A percentile compares a stretch with the other conserved stretches of the same genome.
Evolutionary conservation across 2,888 invertebrate genomes (phyloP).

Genomic region (Trachelus stipa): DNA sequence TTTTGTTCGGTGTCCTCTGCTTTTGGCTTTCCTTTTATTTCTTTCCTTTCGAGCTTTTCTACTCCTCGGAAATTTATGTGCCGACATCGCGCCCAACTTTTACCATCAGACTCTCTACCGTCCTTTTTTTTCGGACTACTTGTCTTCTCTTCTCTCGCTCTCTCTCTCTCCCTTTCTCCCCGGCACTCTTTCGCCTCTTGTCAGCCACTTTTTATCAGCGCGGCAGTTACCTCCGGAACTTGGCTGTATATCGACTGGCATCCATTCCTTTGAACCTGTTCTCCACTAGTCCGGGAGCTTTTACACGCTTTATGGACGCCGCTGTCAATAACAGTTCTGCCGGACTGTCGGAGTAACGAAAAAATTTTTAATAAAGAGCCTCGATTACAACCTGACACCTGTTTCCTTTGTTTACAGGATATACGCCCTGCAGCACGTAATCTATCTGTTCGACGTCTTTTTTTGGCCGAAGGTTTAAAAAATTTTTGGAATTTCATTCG

Average conservation of each 20-base stretch:
- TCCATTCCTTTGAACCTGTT: too few species aligned
- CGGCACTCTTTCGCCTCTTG: constrained; percentile 1
- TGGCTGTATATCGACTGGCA: background rate
- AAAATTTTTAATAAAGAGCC: too few species aligned
- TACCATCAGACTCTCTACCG: constrained; percentile 6
- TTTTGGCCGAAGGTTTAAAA: too few species aligned
- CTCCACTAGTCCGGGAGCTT: too few species aligned
- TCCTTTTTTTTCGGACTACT: background rate
- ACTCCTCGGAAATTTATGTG: constrained; percentile 18
- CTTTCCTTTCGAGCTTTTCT: constrained; percentile 14
- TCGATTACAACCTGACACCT: too few species aligned
- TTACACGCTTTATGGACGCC: too few species aligned
- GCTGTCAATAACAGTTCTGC: too few species aligned
- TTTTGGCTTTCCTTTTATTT: constrained; percentile 10
- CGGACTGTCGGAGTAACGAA: too few species aligned
- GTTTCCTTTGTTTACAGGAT: too few species aligned
- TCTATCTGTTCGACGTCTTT: too few species aligned
- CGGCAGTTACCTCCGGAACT: background rate
- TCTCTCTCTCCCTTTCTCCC: background rate
- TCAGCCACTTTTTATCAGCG: background rate
- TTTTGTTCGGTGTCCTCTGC: constrained; percentile 3
- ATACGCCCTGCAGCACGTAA: too few species aligned
- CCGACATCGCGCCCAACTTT: constrained; percentile 16
- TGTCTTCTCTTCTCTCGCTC: constrained; percentile 8
- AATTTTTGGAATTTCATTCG: too few species aligned